phyloP scores from a whole-genome alignment of 1,140 invertebrate species.

The Drosophila triauraria region DNA sequence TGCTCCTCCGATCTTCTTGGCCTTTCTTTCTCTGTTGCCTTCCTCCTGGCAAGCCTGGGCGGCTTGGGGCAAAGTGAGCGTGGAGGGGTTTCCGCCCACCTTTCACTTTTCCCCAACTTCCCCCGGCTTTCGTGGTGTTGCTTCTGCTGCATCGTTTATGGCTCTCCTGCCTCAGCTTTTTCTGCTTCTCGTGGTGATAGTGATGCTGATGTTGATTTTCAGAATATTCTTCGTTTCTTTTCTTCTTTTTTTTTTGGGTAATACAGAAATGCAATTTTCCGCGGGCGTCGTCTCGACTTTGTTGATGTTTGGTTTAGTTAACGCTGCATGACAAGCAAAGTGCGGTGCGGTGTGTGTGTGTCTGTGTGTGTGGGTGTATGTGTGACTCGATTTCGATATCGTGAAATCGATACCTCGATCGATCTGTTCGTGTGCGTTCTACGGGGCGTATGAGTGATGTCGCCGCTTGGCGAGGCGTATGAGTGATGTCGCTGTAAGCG shows the following conservation, averaged over 20 bases:
- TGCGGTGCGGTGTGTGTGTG: conserved; percentile 53
- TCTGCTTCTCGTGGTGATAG: conserved; percentile 26
- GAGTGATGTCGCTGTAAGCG: conserved; percentile 47
- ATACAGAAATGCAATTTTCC: conserved; percentile 84
- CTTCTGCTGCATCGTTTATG: conserved; percentile 31
- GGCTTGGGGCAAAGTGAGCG: background rate
- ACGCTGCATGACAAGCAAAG: conserved; percentile 79
- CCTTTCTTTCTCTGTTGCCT: conserved; percentile 18
- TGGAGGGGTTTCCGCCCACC: background rate
- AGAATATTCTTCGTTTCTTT: conserved; percentile 11
- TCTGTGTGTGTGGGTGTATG: conserved; percentile 5
- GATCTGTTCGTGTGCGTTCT: conserved; percentile 17
- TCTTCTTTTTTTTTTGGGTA: conserved; percentile 45
- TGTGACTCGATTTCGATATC: conserved; percentile 4
- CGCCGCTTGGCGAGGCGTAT: conserved; percentile 41
- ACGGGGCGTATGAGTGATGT: conserved; percentile 55
- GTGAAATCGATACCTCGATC: background rate
- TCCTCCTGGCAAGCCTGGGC: background rate
- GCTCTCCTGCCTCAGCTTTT: conserved; percentile 17
- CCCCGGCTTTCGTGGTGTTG: conserved; percentile 22
- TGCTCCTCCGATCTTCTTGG: conserved; percentile 9
- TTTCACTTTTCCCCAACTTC: background rate
- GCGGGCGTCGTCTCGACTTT: conserved; percentile 82
- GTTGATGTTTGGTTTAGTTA: conserved; percentile 75
- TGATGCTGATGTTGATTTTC: conserved; percentile 37